Evolutionary conservation across 2,888 invertebrate species (phyloP).

Genomic region (Bhutanitis thaidina): DNA sequence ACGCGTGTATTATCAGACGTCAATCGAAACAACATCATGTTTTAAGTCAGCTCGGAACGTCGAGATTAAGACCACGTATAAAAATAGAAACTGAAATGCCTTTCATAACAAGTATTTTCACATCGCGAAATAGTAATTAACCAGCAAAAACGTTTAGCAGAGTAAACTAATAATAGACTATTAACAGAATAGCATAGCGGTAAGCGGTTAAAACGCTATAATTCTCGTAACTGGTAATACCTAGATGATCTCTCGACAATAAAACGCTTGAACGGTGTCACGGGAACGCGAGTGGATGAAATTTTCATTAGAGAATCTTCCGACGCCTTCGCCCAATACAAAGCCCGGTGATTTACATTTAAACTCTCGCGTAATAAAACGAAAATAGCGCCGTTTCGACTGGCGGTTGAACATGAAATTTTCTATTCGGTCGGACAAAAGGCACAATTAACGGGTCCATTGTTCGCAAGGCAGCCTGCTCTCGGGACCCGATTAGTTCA

Average conservation of each 20-base stretch:
- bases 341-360: slow-evolving; percentile 68
- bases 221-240: slow-evolving; percentile 1
- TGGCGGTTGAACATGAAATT: slow-evolving; percentile 68
- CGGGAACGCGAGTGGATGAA: slow-evolving; percentile 23
- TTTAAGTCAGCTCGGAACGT: no score
- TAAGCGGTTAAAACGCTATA: not conserved
- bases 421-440: slow-evolving; percentile 74
- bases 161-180: not conserved
- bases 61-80: no score
- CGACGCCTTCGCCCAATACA: slow-evolving; percentile 50
- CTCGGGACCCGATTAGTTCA: slow-evolving; percentile 62
- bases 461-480: slow-evolving; percentile 54
- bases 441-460: slow-evolving; percentile 68
- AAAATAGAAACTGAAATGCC: no score
- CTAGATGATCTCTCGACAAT: slow-evolving; percentile 14
- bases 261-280: slow-evolving; percentile 15
- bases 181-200: not conserved
- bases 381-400: slow-evolving; percentile 57
- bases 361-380: slow-evolving; percentile 62
- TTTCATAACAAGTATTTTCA: no score
- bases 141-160: no score
- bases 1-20: not conserved
- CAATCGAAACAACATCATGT: slow-evolving; percentile 7
- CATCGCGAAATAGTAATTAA: no score
- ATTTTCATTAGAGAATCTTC: slow-evolving; percentile 27